phyloP scores from a whole-genome alignment of 2,888 invertebrate species.

The Drosophila demipolita region DNA sequence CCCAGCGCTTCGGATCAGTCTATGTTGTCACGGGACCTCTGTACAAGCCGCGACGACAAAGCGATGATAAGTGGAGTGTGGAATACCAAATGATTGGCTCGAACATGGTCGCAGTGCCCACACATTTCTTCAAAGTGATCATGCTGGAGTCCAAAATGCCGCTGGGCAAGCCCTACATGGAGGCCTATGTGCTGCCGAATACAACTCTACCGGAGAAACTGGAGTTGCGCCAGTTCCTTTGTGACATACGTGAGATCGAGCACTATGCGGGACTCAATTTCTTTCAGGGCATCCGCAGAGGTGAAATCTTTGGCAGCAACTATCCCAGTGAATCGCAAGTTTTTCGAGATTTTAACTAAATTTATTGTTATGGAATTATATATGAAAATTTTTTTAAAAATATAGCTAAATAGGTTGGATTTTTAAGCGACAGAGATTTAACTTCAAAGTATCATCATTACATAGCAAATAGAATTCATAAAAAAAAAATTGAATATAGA shows the following conservation, averaged over 20 bases:
- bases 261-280: conserved; percentile 95
- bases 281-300: conserved; percentile 92
- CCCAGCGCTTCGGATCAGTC: conserved; percentile 90
- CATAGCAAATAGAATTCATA: background rate
- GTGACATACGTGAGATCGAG: conserved; percentile 95
- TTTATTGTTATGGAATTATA: background rate
- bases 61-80: conserved; percentile 91
- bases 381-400: background rate
- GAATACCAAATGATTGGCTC: conserved; percentile 96
- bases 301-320: conserved; percentile 86
- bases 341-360: conserved; percentile 60
- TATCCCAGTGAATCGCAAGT: conserved; percentile 64
- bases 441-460: background rate
- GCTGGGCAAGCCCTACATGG: conserved; percentile 91
- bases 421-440: no score
- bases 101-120: conserved; percentile 97
- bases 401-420: background rate
- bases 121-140: conserved; percentile 98
- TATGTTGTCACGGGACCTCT: conserved; percentile 96
- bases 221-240: conserved; percentile 91
- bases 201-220: conserved; percentile 90
- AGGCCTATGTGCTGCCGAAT: conserved; percentile 97
- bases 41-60: conserved; percentile 92
- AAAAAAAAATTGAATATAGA: background rate
- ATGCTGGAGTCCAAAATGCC: conserved; percentile 88